Evolutionary conservation across 1,140 invertebrate genomes (phyloP), one percentile per base, ranked within the genome.

Genomic region (Drosophila nigrodunni): DNA sequence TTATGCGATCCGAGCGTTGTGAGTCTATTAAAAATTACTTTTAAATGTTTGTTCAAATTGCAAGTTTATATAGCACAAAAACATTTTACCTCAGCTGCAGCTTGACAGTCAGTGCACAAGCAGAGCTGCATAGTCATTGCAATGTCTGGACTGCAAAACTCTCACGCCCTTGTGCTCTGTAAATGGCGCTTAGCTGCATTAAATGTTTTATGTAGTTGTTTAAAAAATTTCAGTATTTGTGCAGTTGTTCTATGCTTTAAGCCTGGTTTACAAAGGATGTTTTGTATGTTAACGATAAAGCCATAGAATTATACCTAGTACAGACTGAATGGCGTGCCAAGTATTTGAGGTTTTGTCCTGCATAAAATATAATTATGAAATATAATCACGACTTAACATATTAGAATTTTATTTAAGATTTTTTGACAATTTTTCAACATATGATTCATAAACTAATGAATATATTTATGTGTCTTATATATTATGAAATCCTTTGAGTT

Each of bases 11-110:
- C 79, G 59, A 75, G 74, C 79, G 71, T 76, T 67, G 76, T 76
- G 54, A 87, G 80, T 87, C 77, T 89, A 83, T 89, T 88, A 89
- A 78, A 89, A 89, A 88, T 80, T 66, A 67, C 70, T 83, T 78
- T 54, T 60, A 77, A 52, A 67, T 67, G 39, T 55, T 58, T 67
- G 15, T 34, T 69, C 8, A 44, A 54, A 41, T 30, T 55, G 50
- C 15, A 44, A 21, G 34, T 13, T 25, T 43, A 65, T 65, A 64
- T 57, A 41, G 4, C 15, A 57, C 18, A 37, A 54, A 54, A 15
- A 11, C 49, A 52, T 8, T 34, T 54, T 61, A 66, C 50, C 50
- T 61, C 35, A 15, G 7, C 13, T 30, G n/a, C 59, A 59, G 65
- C 41, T 68, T 68, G 3, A 18, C 55, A 68, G 49, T 11, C 49